phyloP scores from a whole-genome alignment of 2,113 vertebrate genomes.

The Eublepharis macularius region DNA sequence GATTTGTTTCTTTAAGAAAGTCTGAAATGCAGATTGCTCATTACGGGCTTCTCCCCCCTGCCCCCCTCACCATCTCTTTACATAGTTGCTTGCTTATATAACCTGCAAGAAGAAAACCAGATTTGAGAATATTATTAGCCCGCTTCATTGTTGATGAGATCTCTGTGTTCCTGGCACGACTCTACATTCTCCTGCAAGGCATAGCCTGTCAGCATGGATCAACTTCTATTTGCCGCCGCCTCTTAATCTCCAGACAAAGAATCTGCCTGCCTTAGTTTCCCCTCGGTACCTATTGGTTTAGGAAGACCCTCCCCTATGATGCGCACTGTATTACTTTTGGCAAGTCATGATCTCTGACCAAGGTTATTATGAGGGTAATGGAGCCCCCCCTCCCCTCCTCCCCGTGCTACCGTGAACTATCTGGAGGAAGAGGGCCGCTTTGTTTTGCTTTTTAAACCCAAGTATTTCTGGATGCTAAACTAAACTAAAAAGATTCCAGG shows the following conservation, averaged over 20 bases:
- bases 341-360: not conserved
- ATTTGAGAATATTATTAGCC: not conserved
- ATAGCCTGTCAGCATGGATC: not conserved
- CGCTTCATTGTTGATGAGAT: not conserved
- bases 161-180: not conserved
- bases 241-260: not conserved
- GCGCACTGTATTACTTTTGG: not conserved
- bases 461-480: not conserved
- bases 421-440: not conserved
- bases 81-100: not conserved
- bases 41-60: not conserved
- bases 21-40: not conserved
- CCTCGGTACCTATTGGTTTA: too few relatives aligned
- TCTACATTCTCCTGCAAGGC: not conserved
- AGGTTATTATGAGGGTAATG: not conserved
- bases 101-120: not conserved
- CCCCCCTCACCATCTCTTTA: not conserved
- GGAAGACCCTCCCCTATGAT: too few relatives aligned
- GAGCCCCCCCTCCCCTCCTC: too few relatives aligned
- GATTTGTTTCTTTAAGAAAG: not conserved
- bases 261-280: not conserved
- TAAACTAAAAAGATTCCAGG: not conserved
- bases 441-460: not conserved
- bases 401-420: too few relatives aligned
- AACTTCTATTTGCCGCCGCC: not conserved